These are phyloP conservation scores for Desmodus rotundus DNA, from an alignment of 2,113 vertebrate genomes.

Conservation along the genomic window DNA sequence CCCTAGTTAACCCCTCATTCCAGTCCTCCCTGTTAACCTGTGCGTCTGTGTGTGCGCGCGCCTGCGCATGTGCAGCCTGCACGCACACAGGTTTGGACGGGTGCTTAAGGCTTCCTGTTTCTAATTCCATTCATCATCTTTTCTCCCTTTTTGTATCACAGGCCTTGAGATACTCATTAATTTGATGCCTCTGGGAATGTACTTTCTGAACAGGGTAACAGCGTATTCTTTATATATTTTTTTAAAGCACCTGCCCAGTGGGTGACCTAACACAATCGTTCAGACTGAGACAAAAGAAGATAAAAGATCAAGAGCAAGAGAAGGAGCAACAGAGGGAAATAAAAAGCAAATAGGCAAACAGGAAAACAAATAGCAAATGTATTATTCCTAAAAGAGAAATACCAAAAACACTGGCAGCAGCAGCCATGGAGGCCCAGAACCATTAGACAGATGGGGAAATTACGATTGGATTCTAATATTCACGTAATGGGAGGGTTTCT, in stretches of 20 bases:
- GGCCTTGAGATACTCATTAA: slow-evolving; percentile 49
- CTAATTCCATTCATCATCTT: neutral
- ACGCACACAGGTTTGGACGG: neutral
- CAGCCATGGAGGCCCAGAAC: neutral
- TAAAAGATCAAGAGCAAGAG: slow-evolving; percentile 26
- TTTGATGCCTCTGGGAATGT: slow-evolving; percentile 9
- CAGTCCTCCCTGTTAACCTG: neutral
- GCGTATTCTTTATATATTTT: neutral
- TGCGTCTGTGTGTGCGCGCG: neutral
- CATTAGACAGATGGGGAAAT: neutral
- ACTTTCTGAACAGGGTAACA: slow-evolving; percentile 1
- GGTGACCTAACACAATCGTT: slow-evolving; percentile 36
- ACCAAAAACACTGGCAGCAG: neutral
- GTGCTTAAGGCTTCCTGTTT: slow-evolving; percentile 17
- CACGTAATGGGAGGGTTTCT: neutral
- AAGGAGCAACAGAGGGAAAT: neutral
- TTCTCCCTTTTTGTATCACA: neutral
- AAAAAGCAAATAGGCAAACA: neutral
- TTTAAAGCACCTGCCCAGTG: neutral
- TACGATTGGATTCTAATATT: neutral
- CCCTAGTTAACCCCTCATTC: neutral
- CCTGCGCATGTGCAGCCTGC: neutral
- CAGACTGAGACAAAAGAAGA: slow-evolving; percentile 1
- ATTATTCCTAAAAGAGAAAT: neutral
- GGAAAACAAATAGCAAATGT: neutral